Base-by-base conservation (phyloP, 2,797 vertebrate genomes). In the Clarias fuscus region DNA sequence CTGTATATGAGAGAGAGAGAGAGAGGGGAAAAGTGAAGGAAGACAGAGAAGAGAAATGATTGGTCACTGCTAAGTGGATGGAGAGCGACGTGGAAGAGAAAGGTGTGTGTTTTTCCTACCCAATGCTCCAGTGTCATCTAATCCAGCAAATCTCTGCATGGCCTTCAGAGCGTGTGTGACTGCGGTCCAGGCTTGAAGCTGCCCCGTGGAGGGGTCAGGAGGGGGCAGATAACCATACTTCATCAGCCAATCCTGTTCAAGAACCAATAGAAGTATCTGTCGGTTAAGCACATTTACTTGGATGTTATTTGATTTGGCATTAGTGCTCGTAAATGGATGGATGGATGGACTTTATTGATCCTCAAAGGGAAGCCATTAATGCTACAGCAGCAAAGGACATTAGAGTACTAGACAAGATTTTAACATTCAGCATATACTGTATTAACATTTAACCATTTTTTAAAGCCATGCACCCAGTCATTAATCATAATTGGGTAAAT, bases 181-280 rank as follows among this genome's bases (percentile, higher is more conserved):
- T 7, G 94, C 92, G 13, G 94, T 94, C 95, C 95, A 96, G 5
- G 93, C 93, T 88, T 96, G 95, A 7, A 95, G 91, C 90, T 95
- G 95, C 58, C 94, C 95, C 0, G 95, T 95, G 70, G 93, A 90
- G 0, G 92, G 89, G 88, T 96, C 94, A 1, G 95, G 68, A 2
- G 93, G 91, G 0, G 94, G 95, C n/a, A 96, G 94, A 90, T 96
- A 96, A 48, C 95, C 95, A 76, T 95, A 96, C 59, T 91, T 94
- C 2, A 87, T 94, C 87, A 96, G 89, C 95, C 95, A 96, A 4
- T 95, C 94, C 95, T 96, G 7, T 53, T 27, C 58, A 84, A 80
- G 37, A 18, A 83, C 7, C 85, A 83, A 7, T 17, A 15, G 0
- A 73, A 5, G 20, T 58, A 61, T 78, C 1, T 59, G 33, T 43